phyloP scores from a whole-genome alignment of 2,888 invertebrate genomes.

The Tetramorium bicarinatum region DNA sequence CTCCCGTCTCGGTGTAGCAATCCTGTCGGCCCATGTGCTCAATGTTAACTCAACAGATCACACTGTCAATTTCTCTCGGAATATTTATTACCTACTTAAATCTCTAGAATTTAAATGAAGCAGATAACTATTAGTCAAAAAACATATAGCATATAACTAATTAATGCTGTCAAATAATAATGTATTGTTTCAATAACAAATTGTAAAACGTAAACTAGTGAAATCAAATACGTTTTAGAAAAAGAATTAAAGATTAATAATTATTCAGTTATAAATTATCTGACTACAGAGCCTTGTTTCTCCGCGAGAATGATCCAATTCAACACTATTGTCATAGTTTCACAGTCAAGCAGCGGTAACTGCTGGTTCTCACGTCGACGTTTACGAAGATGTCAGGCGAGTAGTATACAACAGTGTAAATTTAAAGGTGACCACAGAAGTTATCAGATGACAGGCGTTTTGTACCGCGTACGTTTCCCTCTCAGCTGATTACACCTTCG shows the following conservation, averaged over 20 bases:
- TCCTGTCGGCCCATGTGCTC: background rate
- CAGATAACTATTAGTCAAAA: background rate
- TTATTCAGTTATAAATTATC: background rate
- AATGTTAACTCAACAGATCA: conserved; percentile 1
- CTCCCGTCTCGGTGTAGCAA: conserved; percentile 13
- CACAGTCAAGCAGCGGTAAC: too few species aligned
- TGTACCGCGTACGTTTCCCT: background rate
- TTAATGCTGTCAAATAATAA: background rate
- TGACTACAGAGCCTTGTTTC: background rate
- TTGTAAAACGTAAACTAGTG: background rate
- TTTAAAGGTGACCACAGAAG: background rate
- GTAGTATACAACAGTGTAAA: background rate
- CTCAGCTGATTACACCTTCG: conserved; percentile 39
- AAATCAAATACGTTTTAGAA: background rate
- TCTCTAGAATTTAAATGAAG: background rate
- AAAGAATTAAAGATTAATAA: background rate
- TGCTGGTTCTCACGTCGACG: background rate
- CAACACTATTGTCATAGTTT: background rate
- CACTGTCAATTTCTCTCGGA: background rate
- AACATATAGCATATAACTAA: background rate
- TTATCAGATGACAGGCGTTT: conserved; percentile 13
- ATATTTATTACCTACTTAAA: background rate
- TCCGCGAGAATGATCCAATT: background rate
- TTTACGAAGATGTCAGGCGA: background rate
- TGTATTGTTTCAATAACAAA: background rate